phyloP scores from a whole-genome alignment of 2,113 vertebrate genomes.

The Chlorodrepanis virens region DNA sequence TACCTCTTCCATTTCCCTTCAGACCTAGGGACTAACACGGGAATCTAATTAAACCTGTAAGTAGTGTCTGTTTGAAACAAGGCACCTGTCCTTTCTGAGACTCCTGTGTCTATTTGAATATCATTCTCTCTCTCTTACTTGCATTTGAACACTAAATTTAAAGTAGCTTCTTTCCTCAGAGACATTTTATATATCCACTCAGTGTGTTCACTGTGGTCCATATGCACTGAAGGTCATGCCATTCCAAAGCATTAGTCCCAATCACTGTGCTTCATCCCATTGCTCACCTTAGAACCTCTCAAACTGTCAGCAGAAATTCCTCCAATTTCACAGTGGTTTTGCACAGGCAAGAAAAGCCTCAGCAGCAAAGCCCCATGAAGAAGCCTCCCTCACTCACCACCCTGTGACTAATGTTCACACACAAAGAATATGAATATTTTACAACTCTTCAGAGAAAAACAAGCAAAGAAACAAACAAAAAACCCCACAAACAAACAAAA shows the following conservation, averaged over 20 bases:
- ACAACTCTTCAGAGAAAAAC: neutral
- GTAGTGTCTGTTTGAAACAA: neutral
- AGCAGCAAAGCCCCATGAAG: neutral
- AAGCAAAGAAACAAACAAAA: neutral
- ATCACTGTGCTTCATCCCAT: neutral
- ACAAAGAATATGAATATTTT: neutral
- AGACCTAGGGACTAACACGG: neutral
- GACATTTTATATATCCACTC: neutral
- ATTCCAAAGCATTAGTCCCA: neutral
- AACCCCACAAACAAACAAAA: neutral
- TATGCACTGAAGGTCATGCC: neutral
- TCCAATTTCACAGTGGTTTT: neutral
- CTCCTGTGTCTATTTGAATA: neutral
- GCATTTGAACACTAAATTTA: neutral
- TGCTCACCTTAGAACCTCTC: neutral
- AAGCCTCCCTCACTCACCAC: neutral
- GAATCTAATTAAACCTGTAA: conserved; percentile 32
- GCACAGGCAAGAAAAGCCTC: neutral
- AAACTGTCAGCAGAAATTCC: neutral
- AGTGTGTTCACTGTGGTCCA: neutral
- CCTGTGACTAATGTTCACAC: neutral
- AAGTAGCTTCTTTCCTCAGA: neutral
- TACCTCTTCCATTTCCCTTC: neutral
- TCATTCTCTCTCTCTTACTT: neutral
- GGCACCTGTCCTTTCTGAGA: neutral